phyloP scores from a whole-genome alignment of 2,113 vertebrate species.

The Marmota flaviventris region DNA sequence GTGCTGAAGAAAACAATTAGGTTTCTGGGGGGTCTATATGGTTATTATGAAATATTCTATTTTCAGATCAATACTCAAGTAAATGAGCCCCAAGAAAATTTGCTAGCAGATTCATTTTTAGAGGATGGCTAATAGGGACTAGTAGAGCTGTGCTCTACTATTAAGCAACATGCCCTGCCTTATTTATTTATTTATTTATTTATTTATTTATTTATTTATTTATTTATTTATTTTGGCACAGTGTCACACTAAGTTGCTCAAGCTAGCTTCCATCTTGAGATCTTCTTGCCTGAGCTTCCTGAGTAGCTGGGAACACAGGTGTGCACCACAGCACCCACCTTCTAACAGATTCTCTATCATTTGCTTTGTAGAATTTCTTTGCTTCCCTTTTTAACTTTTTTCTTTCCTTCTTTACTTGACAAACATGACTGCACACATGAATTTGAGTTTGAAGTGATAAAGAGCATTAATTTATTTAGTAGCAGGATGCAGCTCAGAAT shows the following conservation, averaged over 20 bases:
- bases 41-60: neutral
- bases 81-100: constrained; percentile 19
- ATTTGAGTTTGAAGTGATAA: neutral
- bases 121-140: too few relatives aligned
- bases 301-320: neutral
- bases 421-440: neutral
- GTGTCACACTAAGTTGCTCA: neutral
- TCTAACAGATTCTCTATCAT: neutral
- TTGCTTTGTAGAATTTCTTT: neutral
- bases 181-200: neutral
- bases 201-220: too few relatives aligned
- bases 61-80: neutral
- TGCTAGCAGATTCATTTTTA: neutral
- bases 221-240: neutral
- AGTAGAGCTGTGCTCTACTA: neutral
- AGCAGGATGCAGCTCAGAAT: neutral
- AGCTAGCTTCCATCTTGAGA: neutral
- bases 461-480: neutral
- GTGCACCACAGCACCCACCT: neutral
- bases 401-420: neutral
- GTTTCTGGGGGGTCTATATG: neutral
- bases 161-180: neutral
- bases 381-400: neutral
- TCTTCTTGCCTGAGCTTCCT: neutral
- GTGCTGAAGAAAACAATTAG: neutral